phyloP scores from a whole-genome alignment of 2,797 vertebrate species.

The Anguilla pacifica region DNA sequence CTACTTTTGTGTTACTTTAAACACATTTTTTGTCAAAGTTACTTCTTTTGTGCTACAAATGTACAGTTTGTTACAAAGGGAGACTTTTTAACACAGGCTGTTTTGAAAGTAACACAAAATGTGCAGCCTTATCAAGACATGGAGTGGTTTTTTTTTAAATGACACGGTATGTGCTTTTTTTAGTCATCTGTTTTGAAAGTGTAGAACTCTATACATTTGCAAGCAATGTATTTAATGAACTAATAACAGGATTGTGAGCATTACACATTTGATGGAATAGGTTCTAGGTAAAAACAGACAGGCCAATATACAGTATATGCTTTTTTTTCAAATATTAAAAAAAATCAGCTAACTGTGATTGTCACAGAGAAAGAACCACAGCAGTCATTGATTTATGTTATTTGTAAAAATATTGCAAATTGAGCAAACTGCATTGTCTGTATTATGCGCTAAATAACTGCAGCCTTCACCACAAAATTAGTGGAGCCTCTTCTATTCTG shows the following conservation, averaged over 20 bases:
- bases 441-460: neutral
- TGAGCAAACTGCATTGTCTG: neutral
- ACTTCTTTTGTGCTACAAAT: too few species aligned
- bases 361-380: neutral
- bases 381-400: neutral
- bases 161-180: too few species aligned
- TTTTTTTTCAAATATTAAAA: neutral
- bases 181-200: too few species aligned
- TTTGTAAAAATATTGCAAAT: neutral
- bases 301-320: too few species aligned
- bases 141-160: too few species aligned
- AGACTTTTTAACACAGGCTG: too few species aligned
- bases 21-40: too few species aligned
- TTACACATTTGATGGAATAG: neutral
- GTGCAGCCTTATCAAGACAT: too few species aligned
- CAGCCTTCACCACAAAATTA: neutral
- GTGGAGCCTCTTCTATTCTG: slow-evolving; percentile 20
- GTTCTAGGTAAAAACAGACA: neutral
- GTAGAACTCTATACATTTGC: neutral
- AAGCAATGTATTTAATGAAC: neutral
- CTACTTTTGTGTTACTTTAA: too few species aligned
- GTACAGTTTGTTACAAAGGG: too few species aligned
- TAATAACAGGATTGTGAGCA: neutral
- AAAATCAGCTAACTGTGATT: neutral
- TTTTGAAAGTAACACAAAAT: too few species aligned